Base-by-base conservation (phyloP, 2,113 vertebrate genomes). In the Theristicus caerulescens region DNA sequence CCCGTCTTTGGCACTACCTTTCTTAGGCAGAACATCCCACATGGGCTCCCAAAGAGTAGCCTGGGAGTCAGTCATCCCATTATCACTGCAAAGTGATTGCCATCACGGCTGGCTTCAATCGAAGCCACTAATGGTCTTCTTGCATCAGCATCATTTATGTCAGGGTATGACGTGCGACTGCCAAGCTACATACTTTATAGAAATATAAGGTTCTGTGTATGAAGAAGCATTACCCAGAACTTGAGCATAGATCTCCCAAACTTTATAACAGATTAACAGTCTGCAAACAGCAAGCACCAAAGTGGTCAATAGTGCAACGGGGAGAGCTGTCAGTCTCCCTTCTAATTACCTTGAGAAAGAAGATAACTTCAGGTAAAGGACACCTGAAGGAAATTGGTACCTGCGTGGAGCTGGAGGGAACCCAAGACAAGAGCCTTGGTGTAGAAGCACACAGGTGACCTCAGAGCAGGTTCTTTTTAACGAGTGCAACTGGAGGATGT, bases 311-410 rank as follows among this genome's bases (percentile, higher is more conserved):
- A 25, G 81, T 22, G 49, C 42, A 29, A 47, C 0, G 40, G 59
- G 82, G n/a, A 29, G 47, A 57, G 40, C 10, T 36, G 29, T 27
- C 21, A 20, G 32, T 13, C 17, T 47, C 31, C 62, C 55, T 42
- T n/a, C 69, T 36, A 4, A 15, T 40, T 3, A 7, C 8, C 10
- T 0, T 6, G 52, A 24, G 17, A n/a, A 69, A 49, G 46, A 38
- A n/a, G 46, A 54, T 4, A 32, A 24, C 29, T 6, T 36, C 46
- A 24, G n/a, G 21, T 9, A 19, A 42, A 82, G 62, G 54, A 36
- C 31, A n/a, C 0, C 0, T 10, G 40, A 20, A 18, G 44, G 38
- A n/a, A 26, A 49, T 0, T 6, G 10, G 69, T 32, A 19, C 69
- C 47, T 5, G 14, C 16, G 32, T 3, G 31, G 42, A 42, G 54